Evolutionary conservation across 2,113 vertebrate genomes (phyloP).

Genomic region (Fulica atra): DNA sequence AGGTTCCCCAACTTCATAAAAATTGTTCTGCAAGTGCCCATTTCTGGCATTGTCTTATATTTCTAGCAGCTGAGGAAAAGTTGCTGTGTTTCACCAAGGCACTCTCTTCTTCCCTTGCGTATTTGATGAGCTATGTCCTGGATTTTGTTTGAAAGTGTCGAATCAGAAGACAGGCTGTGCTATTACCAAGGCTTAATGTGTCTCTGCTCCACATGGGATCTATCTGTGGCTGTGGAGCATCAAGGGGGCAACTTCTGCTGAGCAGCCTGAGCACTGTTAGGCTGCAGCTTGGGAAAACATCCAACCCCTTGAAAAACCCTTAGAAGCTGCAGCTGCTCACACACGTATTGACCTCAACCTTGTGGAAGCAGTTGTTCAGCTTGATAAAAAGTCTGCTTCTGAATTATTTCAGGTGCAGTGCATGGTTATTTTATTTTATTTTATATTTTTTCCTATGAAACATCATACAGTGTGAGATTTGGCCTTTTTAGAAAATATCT

Average conservation of each 20-base stretch:
- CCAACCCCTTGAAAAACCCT: neutral
- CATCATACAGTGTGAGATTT: neutral
- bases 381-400: neutral
- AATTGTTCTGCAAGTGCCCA: neutral
- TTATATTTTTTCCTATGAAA: neutral
- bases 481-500: neutral
- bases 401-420: neutral
- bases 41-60: neutral
- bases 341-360: neutral
- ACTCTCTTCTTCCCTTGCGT: neutral
- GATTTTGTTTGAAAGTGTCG: neutral
- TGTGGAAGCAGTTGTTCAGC: neutral
- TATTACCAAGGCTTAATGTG: neutral
- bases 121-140: neutral
- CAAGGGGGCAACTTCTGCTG: neutral
- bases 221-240: neutral
- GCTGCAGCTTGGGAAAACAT: neutral
- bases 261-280: neutral
- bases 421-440: neutral
- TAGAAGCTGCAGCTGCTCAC: neutral
- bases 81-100: neutral
- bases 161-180: neutral
- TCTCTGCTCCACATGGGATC: rapidly evolving
- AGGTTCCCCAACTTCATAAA: neutral
- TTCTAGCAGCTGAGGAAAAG: neutral